Evolutionary conservation across 2,113 vertebrate genomes (phyloP).

Genomic region (Apus apus): DNA sequence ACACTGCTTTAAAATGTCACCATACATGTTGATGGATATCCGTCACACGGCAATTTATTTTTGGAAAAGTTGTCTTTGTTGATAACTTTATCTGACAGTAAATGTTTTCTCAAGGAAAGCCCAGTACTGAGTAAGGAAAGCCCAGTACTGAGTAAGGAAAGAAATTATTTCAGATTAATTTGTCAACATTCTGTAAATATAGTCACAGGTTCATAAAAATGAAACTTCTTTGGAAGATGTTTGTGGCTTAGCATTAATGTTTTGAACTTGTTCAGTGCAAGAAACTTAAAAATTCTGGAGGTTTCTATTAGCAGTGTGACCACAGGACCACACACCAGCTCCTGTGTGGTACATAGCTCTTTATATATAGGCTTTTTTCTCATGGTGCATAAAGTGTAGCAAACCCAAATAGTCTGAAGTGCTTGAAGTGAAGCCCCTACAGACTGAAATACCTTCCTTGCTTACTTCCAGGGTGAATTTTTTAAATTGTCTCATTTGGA

Average conservation of each 20-base stretch:
- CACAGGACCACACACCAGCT: neutral
- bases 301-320: neutral
- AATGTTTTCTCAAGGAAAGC: neutral
- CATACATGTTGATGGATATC: neutral
- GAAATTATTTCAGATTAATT: neutral
- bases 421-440: neutral
- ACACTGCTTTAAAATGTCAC: neutral
- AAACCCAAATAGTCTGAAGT: neutral
- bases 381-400: neutral
- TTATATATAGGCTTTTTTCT: neutral
- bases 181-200: neutral
- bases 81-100: neutral
- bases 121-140: neutral
- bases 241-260: neutral
- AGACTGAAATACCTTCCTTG: neutral
- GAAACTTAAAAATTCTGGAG: neutral
- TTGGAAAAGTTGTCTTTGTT: neutral
- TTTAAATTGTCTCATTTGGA: too few relatives aligned
- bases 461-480: too few relatives aligned
- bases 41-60: neutral
- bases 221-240: neutral
- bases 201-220: neutral
- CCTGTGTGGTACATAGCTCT: neutral
- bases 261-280: neutral
- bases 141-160: neutral